phyloP scores from a whole-genome alignment of 2,113 vertebrate species.

The Ciconia boyciana region DNA sequence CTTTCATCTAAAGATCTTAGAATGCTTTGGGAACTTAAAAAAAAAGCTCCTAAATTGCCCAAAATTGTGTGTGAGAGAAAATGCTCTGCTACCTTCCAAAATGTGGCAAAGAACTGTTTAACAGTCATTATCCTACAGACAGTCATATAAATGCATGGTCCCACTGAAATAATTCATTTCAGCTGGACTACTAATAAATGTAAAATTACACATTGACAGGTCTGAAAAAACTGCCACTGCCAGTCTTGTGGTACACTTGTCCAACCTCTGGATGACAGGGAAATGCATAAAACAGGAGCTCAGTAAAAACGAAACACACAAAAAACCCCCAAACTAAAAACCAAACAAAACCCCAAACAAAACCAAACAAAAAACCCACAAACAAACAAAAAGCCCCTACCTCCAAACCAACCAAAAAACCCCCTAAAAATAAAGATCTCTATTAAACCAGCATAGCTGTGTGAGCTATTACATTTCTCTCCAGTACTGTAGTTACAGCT shows the following conservation, averaged over 20 bases:
- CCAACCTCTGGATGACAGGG: not conserved
- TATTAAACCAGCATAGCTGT: not conserved
- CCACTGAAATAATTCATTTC: not conserved
- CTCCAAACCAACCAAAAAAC: not conserved
- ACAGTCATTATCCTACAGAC: not conserved
- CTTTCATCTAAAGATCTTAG: not conserved
- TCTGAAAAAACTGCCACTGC: not conserved
- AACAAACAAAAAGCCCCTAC: not conserved
- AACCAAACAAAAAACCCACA: not conserved
- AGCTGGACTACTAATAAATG: not conserved
- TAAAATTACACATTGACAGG: not conserved
- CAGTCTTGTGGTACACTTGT: not conserved
- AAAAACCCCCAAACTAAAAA: not conserved
- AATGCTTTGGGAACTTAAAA: not conserved
- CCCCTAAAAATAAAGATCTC: not conserved
- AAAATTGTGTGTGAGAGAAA: not conserved
- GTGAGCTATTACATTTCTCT: not conserved
- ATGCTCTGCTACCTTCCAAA: not conserved
- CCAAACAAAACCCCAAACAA: rapidly evolving
- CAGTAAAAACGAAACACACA: not conserved
- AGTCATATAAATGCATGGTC: not conserved
- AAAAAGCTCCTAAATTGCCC: not conserved
- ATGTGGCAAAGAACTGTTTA: not conserved
- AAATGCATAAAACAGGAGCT: not conserved
- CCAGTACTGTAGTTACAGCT: not conserved